Conservation (phyloP, 2,888 invertebrate genomes). For the Leucozona laternaria region DNA sequence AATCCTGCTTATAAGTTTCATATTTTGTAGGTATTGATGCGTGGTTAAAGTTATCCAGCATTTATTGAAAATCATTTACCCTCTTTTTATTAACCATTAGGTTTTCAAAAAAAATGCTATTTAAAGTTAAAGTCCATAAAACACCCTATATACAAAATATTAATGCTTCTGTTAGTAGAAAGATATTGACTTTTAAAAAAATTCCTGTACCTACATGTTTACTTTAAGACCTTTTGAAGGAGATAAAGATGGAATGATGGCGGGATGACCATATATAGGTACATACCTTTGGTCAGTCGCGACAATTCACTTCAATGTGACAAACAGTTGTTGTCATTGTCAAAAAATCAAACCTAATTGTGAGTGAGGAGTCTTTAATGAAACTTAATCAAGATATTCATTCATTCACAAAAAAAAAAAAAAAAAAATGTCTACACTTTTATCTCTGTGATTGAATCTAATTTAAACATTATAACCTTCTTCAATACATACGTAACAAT, state of each 20-base stretch:
- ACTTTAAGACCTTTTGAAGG: slow-evolving; percentile 35
- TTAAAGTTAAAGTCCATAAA: no score
- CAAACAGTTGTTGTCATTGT: slow-evolving; percentile 35
- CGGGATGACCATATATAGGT: not conserved
- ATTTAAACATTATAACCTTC: slow-evolving; percentile 40
- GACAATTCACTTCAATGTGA: slow-evolving; percentile 26
- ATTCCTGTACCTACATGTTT: slow-evolving; percentile 23
- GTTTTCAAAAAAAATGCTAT: no score
- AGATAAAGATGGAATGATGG: slow-evolving; percentile 34
- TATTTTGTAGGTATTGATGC: no score
- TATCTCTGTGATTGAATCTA: slow-evolving; percentile 44
- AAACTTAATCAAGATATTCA: slow-evolving; percentile 6
- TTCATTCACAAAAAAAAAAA: slow-evolving; percentile 2
- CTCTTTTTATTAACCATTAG: no score
- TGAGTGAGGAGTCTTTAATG: slow-evolving; percentile 39
- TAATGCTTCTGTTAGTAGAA: slow-evolving; percentile 2
- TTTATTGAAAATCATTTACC: no score
- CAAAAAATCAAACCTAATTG: slow-evolving; percentile 31
- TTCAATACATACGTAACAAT: not conserved
- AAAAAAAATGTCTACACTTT: not conserved
- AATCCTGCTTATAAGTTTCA: no score
- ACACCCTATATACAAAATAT: not conserved
- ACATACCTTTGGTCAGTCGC: slow-evolving; percentile 41
- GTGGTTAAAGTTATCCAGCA: no score
- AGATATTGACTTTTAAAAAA: slow-evolving; percentile 44